Evolutionary conservation across 2,888 invertebrate species (phyloP).

Genomic region (Nemotelus nigrinus): DNA sequence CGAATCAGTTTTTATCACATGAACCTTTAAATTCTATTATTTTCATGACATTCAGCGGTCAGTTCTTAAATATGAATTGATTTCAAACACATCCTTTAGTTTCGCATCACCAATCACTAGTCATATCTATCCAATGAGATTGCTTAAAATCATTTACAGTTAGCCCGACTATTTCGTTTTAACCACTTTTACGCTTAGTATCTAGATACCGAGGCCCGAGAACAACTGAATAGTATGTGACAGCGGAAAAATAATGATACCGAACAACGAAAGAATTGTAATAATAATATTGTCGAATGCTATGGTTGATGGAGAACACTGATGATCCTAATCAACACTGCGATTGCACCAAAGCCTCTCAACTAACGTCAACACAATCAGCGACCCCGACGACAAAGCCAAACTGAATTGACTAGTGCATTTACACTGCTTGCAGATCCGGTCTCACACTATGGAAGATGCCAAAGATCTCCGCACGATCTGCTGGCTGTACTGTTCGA

Average conservation of each 20-base stretch:
- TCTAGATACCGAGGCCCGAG: neutral
- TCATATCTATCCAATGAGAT: neutral
- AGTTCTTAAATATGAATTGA: too few species aligned
- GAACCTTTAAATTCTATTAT: neutral
- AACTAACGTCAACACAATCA: too few species aligned
- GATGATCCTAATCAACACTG: too few species aligned
- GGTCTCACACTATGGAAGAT: slow-evolving; percentile 19
- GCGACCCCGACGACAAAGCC: slow-evolving; percentile 22
- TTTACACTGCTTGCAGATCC: neutral
- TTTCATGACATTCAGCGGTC: too few species aligned
- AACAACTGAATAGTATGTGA: too few species aligned
- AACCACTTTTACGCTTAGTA: neutral
- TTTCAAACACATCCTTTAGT: too few species aligned
- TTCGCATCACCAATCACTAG: neutral
- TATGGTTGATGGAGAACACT: too few species aligned
- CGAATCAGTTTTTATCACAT: neutral
- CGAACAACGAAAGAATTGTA: too few species aligned
- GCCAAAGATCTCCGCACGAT: slow-evolving; percentile 22
- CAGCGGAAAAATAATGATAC: too few species aligned
- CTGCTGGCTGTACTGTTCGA: neutral
- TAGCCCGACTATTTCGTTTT: neutral
- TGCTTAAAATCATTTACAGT: slow-evolving; percentile 28
- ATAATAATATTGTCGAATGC: too few species aligned
- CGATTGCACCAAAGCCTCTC: too few species aligned
- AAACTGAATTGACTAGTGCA: slow-evolving; percentile 24